Percentiles rank a stretch among this genome's conserved stretches.
Evolutionary conservation across 23 tunicate species (phyloP).

Genomic region (Corella eumyota): DNA sequence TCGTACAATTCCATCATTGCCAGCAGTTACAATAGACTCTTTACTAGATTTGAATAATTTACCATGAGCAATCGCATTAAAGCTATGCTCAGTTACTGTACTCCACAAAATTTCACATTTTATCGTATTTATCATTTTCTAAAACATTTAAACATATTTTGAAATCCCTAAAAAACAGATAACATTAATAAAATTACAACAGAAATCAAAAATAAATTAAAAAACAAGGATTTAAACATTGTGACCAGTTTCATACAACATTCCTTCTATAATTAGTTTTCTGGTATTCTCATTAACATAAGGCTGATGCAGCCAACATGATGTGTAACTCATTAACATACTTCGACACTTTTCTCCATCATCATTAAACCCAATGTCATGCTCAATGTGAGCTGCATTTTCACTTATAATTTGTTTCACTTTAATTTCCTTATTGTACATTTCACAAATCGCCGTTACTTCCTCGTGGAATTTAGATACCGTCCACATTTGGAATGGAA

Average conservation of each 20-base stretch:
- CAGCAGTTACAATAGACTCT: conserved; percentile 43
- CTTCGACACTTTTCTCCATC: conserved; percentile 26
- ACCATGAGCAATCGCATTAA: conserved; percentile 58
- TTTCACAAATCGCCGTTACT: conserved; percentile 25
- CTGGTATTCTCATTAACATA: conserved; percentile 28
- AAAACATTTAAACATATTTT: too few species aligned
- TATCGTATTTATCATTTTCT: too few species aligned
- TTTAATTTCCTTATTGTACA: conserved; percentile 30
- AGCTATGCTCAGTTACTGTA: too few species aligned
- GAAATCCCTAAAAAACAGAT: too few species aligned
- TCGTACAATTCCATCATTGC: conserved; percentile 64
- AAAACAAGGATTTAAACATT: too few species aligned
- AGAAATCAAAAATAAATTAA: too few species aligned
- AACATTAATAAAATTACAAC: too few species aligned
- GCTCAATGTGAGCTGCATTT: conserved; percentile 76
- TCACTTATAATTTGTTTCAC: conserved; percentile 57
- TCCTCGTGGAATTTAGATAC: conserved; percentile 19
- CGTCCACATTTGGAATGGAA: conserved; percentile 44
- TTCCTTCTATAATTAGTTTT: conserved; percentile 17
- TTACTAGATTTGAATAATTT: conserved; percentile 33
- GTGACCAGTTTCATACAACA: conserved; percentile 74
- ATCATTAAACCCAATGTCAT: neutral
- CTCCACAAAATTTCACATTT: too few species aligned
- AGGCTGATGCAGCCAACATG: conserved; percentile 84
- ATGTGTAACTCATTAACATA: conserved; percentile 43